phyloP scores from a whole-genome alignment of 2,797 vertebrate genomes.

The Salmo trutta region DNA sequence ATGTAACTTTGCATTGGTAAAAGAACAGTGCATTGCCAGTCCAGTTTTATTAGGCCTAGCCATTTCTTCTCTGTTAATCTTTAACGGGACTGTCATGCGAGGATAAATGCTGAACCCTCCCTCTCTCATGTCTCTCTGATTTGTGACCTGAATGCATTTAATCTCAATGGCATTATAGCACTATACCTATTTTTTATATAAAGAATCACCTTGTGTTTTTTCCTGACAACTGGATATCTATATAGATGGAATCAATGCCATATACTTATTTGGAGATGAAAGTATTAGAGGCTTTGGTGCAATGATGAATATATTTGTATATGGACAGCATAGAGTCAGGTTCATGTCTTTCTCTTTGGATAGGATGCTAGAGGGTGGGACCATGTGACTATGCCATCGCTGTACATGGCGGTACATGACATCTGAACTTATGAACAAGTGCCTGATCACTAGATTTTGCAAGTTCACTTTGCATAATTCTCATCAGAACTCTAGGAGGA shows the following conservation, averaged over 20 bases:
- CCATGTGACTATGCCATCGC: background rate
- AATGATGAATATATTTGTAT: background rate
- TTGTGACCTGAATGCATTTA: conserved; percentile 7
- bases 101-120: conserved; percentile 7
- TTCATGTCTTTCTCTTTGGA: background rate
- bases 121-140: background rate
- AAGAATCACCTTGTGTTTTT: background rate
- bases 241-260: background rate
- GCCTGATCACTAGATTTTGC: background rate
- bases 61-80: conserved; percentile 46
- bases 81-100: conserved; percentile 43
- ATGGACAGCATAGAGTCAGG: background rate
- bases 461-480: background rate
- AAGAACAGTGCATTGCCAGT: conserved; percentile 10
- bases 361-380: background rate
- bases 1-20: conserved; percentile 38
- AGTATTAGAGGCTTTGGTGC: background rate
- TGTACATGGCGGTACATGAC: background rate
- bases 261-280: background rate
- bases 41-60: conserved; percentile 38
- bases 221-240: too few species aligned
- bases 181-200: background rate
- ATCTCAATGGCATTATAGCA: background rate
- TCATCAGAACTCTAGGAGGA: background rate
- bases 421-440: background rate